Conservation (phyloP, 1,140 invertebrate genomes). For the Drosophila watanabei region DNA sequence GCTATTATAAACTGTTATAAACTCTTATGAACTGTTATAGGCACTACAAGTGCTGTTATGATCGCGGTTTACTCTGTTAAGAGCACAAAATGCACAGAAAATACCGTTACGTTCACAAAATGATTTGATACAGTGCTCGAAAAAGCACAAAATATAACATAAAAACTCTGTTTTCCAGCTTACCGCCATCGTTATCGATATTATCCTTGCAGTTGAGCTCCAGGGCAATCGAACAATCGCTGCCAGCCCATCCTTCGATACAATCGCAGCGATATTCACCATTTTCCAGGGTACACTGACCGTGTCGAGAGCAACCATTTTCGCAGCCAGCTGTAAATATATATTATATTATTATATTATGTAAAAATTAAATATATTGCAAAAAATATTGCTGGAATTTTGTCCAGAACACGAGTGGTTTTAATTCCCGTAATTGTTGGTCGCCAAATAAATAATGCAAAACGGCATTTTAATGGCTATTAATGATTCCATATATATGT, state of each 20-base stretch:
- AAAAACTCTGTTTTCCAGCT: slow-evolving; percentile 51
- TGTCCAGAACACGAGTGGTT: neutral
- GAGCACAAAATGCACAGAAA: neutral
- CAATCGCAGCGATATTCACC: slow-evolving; percentile 97
- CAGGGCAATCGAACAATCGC: slow-evolving; percentile 94
- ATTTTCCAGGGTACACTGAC: slow-evolving; percentile 94
- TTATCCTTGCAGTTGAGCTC: slow-evolving; percentile 97
- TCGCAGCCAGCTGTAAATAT: slow-evolving; percentile 95
- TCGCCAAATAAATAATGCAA: slow-evolving; percentile 10
- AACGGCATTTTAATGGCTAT: slow-evolving; percentile 14
- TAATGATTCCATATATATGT: neutral
- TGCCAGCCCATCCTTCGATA: slow-evolving; percentile 95
- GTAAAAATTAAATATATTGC: neutral
- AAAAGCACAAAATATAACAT: neutral
- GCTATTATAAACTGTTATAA: too few relatives aligned
- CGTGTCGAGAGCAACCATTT: slow-evolving; percentile 96
- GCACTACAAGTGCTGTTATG: neutral
- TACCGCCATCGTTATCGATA: slow-evolving; percentile 98
- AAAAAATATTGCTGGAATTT: neutral
- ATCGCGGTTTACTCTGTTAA: too few relatives aligned
- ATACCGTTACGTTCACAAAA: neutral
- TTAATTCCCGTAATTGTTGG: slow-evolving; percentile 8
- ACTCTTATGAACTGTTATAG: too few relatives aligned
- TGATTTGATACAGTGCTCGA: neutral
- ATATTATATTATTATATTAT: slow-evolving; percentile 2